Evolutionary conservation across 2,797 vertebrate genomes (phyloP).

Genomic region (Mycteria americana): DNA sequence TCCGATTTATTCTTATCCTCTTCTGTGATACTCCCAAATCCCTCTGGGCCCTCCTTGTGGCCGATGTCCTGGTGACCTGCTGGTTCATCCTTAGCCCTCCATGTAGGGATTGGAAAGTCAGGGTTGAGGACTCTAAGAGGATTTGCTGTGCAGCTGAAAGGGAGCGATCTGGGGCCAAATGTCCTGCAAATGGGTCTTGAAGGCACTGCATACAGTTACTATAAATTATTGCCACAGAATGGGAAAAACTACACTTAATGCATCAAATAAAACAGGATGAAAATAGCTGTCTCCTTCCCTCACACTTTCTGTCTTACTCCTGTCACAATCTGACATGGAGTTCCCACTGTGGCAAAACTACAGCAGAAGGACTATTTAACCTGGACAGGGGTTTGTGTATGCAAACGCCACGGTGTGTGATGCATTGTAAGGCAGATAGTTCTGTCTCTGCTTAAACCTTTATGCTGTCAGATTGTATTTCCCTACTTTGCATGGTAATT

Average conservation of each 20-base stretch:
- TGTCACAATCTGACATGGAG: neutral
- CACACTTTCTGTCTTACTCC: neutral
- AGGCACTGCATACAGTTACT: neutral
- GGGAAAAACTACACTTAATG: neutral
- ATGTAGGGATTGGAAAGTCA: neutral
- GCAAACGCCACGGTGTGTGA: accelerated
- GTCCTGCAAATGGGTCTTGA: neutral
- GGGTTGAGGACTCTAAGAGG: neutral
- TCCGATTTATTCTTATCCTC: neutral
- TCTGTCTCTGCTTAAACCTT: neutral
- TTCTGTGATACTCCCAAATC: neutral
- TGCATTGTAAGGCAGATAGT: neutral
- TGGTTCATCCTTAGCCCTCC: neutral
- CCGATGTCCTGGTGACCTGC: neutral
- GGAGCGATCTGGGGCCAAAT: neutral
- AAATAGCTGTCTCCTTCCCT: neutral
- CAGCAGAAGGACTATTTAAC: neutral
- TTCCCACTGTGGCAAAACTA: neutral
- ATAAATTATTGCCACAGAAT: neutral
- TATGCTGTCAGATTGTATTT: neutral
- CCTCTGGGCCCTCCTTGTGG: neutral
- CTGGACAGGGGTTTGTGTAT: neutral
- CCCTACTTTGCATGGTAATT: neutral
- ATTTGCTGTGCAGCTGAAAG: neutral
- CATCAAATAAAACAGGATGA: neutral